phyloP scores from a whole-genome alignment of 2,113 vertebrate species.

The Gavialis gangeticus region DNA sequence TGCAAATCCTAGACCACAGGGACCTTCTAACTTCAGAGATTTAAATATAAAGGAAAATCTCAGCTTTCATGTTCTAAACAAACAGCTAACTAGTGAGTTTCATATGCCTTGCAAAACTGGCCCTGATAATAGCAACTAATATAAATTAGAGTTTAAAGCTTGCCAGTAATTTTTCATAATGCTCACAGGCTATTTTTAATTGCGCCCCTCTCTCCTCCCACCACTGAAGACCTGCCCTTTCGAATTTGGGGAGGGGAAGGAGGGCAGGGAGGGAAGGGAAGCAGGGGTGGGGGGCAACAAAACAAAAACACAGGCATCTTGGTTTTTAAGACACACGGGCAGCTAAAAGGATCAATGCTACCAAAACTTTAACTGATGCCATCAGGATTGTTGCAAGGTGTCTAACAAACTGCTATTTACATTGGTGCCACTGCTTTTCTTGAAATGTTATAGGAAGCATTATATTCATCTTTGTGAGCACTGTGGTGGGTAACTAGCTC shows the following conservation, averaged over 20 bases:
- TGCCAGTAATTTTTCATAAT: neutral
- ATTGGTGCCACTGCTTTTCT: neutral
- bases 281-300: too few species aligned
- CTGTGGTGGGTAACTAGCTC: too few species aligned
- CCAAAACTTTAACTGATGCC: neutral
- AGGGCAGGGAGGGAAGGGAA: too few species aligned
- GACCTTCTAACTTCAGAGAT: neutral
- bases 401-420: neutral
- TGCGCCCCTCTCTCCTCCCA: neutral
- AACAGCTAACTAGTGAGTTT: neutral
- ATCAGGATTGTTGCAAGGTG: neutral
- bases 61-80: neutral
- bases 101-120: neutral
- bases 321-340: neutral
- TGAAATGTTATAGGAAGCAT: neutral
- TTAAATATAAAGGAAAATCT: neutral
- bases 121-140: neutral
- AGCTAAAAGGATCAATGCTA: neutral
- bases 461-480: too few species aligned
- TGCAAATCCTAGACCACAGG: neutral
- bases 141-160: neutral
- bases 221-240: rapidly evolving
- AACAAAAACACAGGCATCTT: neutral
- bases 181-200: neutral
- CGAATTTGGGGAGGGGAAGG: neutral